Evolutionary conservation across 2,888 invertebrate genomes (phyloP), one percentile per base, ranked within the genome.

Genomic region (Halictus ligatus): DNA sequence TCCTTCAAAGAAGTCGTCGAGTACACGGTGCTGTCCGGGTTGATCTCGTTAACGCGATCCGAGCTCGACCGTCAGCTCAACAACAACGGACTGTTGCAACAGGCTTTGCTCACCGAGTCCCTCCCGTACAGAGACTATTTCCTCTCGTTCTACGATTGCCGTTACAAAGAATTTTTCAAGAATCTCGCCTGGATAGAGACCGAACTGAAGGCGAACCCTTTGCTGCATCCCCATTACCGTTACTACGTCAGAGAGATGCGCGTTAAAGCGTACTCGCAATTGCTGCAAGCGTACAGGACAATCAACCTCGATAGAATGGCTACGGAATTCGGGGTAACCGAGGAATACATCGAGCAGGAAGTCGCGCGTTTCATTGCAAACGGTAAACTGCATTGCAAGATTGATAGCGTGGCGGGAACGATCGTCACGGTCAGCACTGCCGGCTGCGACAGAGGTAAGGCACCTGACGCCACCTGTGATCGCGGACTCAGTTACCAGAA

Each of bases 161-260:
- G 97, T 80, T 98, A 97, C 94, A 96, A 96, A 25, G 96, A 96
- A 35, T 98, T 97, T 95, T 97, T 97, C 93, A 93, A 95, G 77
- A 94, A 95, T 84, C 94, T 95, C 5, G 95, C 95, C 4, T 92
- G 94, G 84, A 92, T 96, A 15, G 96, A 96, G 84, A 88, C 87
- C 15, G 94, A 96, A 75, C 95, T 97, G 95, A 96, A 96, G 91
- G 94, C 95, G 81, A 97, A 97, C 93, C 96, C 97, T 48, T 95
- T 97, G 79, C 95, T 97, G 74, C 95, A 96, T 80, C 96, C 96
- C 0, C 97, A 98, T 94, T 97, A 96, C 93, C 96, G 96, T 78
- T 97, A 96, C 94, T 98, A 97, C 93, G 96, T 97, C 0, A 95
- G 97, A 46, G 97, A 97, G 93, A 97, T 97, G 97, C 96, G 97